These are phyloP conservation scores for Trichopoda pennipes DNA, from an alignment of 2,888 invertebrate species.

Conservation along the genomic window DNA sequence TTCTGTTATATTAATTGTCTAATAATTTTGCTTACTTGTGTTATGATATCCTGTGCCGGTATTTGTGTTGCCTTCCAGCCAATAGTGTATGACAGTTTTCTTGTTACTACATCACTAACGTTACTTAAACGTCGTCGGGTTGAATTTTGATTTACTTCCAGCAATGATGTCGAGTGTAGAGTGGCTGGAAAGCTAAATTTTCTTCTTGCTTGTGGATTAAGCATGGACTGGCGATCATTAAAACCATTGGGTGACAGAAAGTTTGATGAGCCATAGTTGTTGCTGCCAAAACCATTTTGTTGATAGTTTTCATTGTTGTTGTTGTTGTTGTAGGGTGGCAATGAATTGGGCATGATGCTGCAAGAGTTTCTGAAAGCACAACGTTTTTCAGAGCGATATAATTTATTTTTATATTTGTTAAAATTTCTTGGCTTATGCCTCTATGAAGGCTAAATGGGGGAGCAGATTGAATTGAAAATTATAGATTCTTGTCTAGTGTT, in stretches of 20 bases:
- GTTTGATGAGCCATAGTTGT: slow-evolving; percentile 41
- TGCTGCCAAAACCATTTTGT: slow-evolving; percentile 73
- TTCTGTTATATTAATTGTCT: too few species aligned
- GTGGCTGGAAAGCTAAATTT: slow-evolving; percentile 84
- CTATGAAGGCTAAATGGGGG: too few species aligned
- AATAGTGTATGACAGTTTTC: slow-evolving; percentile 91
- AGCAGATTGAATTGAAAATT: too few species aligned
- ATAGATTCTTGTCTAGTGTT: too few species aligned
- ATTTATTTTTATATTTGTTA: too few species aligned
- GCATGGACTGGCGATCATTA: slow-evolving; percentile 74
- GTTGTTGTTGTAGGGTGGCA: slow-evolving; percentile 76
- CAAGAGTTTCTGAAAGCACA: neutral
- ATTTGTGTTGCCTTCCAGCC: slow-evolving; percentile 84
- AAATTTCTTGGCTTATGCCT: too few species aligned
- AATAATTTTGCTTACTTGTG: slow-evolving; percentile 75
- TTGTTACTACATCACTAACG: slow-evolving; percentile 86
- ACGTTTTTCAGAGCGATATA: too few species aligned
- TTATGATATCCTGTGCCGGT: slow-evolving; percentile 83
- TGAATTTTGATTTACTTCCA: slow-evolving; percentile 76
- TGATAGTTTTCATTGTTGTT: slow-evolving; percentile 75
- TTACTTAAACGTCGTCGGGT: slow-evolving; percentile 87
- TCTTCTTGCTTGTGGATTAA: slow-evolving; percentile 79
- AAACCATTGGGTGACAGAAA: slow-evolving; percentile 69
- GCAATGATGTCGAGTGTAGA: slow-evolving; percentile 79
- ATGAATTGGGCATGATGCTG: slow-evolving; percentile 75